Evolutionary conservation across 2,888 invertebrate species (phyloP).

Genomic region (Drosophila melanosoma): DNA sequence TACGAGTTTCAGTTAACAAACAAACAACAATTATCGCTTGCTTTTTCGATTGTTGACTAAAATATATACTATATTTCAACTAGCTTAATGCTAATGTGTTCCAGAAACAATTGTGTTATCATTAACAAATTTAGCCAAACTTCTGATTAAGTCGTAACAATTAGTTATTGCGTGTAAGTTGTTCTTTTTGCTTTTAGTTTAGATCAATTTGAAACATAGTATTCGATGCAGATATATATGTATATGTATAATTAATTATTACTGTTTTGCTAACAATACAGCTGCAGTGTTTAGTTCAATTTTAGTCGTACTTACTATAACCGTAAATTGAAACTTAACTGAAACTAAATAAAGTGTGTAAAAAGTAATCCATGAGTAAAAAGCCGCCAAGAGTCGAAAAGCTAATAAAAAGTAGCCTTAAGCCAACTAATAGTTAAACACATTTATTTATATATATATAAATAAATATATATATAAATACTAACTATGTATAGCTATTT

Average conservation of each 20-base stretch:
- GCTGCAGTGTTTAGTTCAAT: constrained; percentile 68
- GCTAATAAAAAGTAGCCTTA: constrained; percentile 21
- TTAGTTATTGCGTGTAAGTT: constrained; percentile 40
- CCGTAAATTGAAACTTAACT: constrained; percentile 21
- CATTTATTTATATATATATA: constrained; percentile 31
- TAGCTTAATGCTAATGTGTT: constrained; percentile 69
- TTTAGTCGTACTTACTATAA: constrained; percentile 50
- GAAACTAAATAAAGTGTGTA: constrained; percentile 35
- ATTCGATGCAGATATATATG: constrained; percentile 12
- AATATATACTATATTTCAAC: constrained; percentile 41
- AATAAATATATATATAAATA: constrained; percentile 32
- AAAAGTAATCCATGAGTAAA: constrained; percentile 31
- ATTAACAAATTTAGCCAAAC: constrained; percentile 72
- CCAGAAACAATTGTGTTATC: constrained; percentile 69
- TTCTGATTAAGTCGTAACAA: constrained; percentile 52
- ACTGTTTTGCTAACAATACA: constrained; percentile 48
- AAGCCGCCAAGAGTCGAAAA: constrained; percentile 23
- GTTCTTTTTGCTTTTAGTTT: constrained; percentile 57
- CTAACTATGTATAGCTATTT: constrained; percentile 39
- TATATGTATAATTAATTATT: constrained; percentile 15
- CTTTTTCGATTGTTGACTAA: constrained; percentile 36
- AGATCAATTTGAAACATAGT: constrained; percentile 50
- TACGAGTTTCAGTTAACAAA: constrained; percentile 21
- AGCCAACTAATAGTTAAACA: constrained; percentile 37
- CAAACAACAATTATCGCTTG: constrained; percentile 20